A percentile compares a stretch with the other conserved stretches of the same genome.
Conservation (phyloP, 2,888 invertebrate genomes). For the Drosophila diplacantha region DNA sequence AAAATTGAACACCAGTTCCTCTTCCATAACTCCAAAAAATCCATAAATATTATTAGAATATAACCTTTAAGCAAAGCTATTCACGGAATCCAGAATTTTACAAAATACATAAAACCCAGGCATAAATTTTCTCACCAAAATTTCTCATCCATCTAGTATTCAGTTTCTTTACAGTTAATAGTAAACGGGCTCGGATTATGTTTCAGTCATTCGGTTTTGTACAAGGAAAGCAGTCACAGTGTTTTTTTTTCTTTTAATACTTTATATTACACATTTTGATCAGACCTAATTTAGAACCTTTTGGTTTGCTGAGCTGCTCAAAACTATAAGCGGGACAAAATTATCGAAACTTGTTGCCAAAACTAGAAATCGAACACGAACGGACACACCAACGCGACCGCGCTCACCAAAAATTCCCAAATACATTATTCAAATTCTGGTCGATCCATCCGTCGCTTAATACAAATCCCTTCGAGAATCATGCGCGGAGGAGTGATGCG, state of each 20-base stretch:
- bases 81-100: no score
- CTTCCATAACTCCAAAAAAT: background rate
- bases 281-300: background rate
- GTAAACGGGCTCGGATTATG: slow-evolving; percentile 5
- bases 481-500: slow-evolving; percentile 34
- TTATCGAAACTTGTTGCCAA: background rate
- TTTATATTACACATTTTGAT: slow-evolving; percentile 12
- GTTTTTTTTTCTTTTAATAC: slow-evolving; percentile 10
- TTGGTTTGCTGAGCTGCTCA: slow-evolving; percentile 2
- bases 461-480: background rate
- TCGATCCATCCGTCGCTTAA: background rate
- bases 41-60: background rate
- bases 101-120: no score
- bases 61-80: background rate
- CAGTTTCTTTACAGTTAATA: slow-evolving; percentile 2
- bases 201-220: slow-evolving; percentile 30
- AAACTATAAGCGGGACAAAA: slow-evolving; percentile 7
- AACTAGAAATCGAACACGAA: background rate
- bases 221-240: slow-evolving; percentile 12
- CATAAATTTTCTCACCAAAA: no score
- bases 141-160: slow-evolving; percentile 15
- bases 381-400: background rate
- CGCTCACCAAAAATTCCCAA: background rate
- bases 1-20: no score
- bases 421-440: background rate